Conservation (phyloP, 2,797 vertebrate genomes). For the Trematomus bernacchii region DNA sequence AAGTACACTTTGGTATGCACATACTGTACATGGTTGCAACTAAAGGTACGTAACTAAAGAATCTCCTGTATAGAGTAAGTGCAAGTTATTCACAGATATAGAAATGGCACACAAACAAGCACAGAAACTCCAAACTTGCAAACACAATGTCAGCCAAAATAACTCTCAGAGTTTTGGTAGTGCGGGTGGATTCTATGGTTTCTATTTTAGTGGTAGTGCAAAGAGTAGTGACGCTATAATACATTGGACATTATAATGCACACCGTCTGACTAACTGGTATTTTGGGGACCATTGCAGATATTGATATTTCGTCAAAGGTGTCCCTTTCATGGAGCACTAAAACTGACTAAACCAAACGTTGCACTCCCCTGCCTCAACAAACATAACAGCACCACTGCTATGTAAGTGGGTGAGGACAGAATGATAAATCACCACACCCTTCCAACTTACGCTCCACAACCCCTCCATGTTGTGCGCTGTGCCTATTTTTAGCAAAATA, state of each 20-base stretch:
- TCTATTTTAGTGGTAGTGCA: constrained; percentile 37
- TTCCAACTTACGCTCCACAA: constrained; percentile 8
- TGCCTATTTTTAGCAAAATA: constrained; percentile 18
- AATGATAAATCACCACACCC: constrained; percentile 34
- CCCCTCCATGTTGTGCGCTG: constrained; percentile 4
- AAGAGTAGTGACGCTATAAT: constrained; percentile 2
- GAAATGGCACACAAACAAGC: constrained; percentile 19
- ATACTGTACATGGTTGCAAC: neutral
- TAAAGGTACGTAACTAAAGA: constrained; percentile 27
- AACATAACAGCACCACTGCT: constrained; percentile 7
- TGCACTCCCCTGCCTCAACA: neutral
- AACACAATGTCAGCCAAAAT: constrained; percentile 17
- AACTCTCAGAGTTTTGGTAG: constrained; percentile 1
- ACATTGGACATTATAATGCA: constrained; percentile 17
- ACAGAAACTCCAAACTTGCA: constrained; percentile 28
- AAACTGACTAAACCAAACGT: neutral
- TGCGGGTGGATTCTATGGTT: constrained; percentile 4
- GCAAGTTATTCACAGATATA: constrained; percentile 32
- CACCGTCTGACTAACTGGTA: constrained; percentile 11
- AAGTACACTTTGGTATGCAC: constrained; percentile 20
- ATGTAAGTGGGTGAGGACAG: constrained; percentile 21
- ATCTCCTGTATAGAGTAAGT: constrained; percentile 4
- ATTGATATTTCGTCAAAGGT: constrained; percentile 18
- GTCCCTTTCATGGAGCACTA: neutral
- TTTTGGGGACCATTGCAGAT: constrained; percentile 14